Percentiles rank a stretch among this genome's conserved stretches.
phyloP scores from a whole-genome alignment of 2,888 invertebrate genomes.

The Smittia sp. region DNA sequence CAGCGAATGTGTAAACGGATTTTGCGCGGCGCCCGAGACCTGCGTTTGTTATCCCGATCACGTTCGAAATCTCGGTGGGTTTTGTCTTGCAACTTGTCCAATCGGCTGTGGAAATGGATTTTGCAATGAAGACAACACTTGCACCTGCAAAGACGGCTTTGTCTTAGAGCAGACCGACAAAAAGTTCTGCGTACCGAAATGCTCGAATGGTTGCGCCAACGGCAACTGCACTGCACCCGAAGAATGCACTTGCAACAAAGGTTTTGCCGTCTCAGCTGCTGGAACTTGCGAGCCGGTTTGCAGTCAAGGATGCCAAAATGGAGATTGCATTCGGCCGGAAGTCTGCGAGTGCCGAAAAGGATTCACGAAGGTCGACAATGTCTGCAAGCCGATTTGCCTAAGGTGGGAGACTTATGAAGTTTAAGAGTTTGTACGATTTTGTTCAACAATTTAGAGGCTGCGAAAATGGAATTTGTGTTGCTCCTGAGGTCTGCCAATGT shows the following conservation, averaged over 20 bases:
- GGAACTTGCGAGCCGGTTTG: slow-evolving; percentile 43
- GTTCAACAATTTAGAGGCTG: slow-evolving; percentile 48
- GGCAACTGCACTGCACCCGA: slow-evolving; percentile 50
- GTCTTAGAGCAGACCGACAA: neutral
- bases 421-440: neutral
- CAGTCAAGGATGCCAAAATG: slow-evolving; percentile 44
- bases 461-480: slow-evolving; percentile 53
- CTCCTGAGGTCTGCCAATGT: slow-evolving; percentile 51
- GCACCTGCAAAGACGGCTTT: slow-evolving; percentile 48
- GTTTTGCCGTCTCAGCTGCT: neutral
- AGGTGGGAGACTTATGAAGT: slow-evolving; percentile 41
- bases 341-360: slow-evolving; percentile 46
- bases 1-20: slow-evolving; percentile 56
- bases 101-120: slow-evolving; percentile 48
- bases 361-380: slow-evolving; percentile 39
- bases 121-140: slow-evolving; percentile 49
- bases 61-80: slow-evolving; percentile 48
- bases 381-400: slow-evolving; percentile 42
- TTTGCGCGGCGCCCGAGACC: slow-evolving; percentile 48
- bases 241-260: slow-evolving; percentile 47
- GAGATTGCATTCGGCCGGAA: slow-evolving; percentile 47
- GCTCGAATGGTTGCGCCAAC: slow-evolving; percentile 55
- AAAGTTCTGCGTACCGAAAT: slow-evolving; percentile 52
- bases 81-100: slow-evolving; percentile 3
- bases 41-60: slow-evolving; percentile 48